Evolutionary conservation across 2,888 invertebrate genomes (phyloP).

Genomic region (Drosophila dives): DNA sequence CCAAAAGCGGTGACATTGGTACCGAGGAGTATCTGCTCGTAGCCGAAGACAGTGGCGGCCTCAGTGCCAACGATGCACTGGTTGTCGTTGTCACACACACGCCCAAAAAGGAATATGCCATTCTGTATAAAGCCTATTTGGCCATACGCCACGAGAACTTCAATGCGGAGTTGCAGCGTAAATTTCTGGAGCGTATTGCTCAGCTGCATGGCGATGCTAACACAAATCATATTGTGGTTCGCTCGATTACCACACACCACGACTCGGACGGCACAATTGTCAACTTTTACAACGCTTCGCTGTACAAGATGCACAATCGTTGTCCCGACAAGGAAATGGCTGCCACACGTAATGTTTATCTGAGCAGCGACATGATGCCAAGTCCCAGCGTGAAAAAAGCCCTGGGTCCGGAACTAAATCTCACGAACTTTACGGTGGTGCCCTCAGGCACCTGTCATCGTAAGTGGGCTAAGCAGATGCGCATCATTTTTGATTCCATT

Average conservation of each 20-base stretch:
- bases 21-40: constrained; percentile 92
- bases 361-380: constrained; percentile 87
- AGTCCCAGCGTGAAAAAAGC: constrained; percentile 86
- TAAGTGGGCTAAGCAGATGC: constrained; percentile 68
- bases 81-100: constrained; percentile 90
- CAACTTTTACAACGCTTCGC: constrained; percentile 92
- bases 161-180: constrained; percentile 91
- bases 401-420: constrained; percentile 88
- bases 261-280: constrained; percentile 88
- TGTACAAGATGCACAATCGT: constrained; percentile 82
- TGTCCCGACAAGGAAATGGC: constrained; percentile 93
- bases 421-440: constrained; percentile 86
- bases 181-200: constrained; percentile 92
- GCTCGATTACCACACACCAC: constrained; percentile 86
- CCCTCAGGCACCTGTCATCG: constrained; percentile 86
- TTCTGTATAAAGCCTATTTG: constrained; percentile 93
- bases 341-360: constrained; percentile 89
- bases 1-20: constrained; percentile 89
- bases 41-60: constrained; percentile 90
- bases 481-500: background rate
- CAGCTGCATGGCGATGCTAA: constrained; percentile 91
- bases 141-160: constrained; percentile 89
- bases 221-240: constrained; percentile 90
- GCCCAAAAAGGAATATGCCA: constrained; percentile 88
- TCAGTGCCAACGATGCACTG: constrained; percentile 91